phyloP scores from a whole-genome alignment of 2,113 vertebrate species.

The Mellivora capensis region DNA sequence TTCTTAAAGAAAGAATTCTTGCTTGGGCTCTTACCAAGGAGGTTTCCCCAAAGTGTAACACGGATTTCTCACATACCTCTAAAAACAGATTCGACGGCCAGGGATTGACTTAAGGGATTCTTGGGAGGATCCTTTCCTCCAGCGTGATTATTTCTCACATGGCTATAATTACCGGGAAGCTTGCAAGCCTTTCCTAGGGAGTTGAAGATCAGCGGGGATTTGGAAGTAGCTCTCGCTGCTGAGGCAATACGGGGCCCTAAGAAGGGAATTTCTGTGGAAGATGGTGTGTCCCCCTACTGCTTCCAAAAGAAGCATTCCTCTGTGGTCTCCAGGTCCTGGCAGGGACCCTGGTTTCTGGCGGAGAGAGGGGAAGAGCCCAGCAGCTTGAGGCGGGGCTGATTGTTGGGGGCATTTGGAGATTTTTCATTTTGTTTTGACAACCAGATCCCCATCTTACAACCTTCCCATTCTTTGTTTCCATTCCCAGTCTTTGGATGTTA shows the following conservation, averaged over 20 bases:
- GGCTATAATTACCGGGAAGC: conserved; percentile 5
- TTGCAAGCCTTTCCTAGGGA: not conserved
- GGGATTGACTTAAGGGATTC: not conserved
- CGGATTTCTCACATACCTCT: not conserved
- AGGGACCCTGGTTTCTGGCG: not conserved
- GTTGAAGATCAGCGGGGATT: not conserved
- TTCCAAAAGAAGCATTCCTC: conserved; percentile 8
- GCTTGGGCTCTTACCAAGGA: conserved; percentile 31
- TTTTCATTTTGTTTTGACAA: conserved; percentile 69
- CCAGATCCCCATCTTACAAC: conserved; percentile 29
- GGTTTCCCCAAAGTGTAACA: not conserved
- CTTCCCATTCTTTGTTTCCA: conserved; percentile 46
- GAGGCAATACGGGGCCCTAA: not conserved
- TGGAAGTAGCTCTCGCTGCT: not conserved
- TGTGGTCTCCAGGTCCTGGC: not conserved
- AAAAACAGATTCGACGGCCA: not conserved
- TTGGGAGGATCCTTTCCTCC: not conserved
- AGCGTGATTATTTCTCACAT: conserved; percentile 10
- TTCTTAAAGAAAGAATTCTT: conserved; percentile 32
- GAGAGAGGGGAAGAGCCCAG: not conserved
- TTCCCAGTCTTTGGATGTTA: conserved; percentile 42
- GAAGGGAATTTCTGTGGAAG: not conserved
- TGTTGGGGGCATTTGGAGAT: not conserved
- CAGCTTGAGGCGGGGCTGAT: not conserved
- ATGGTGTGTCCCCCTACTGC: not conserved